Evolutionary conservation across 2,113 vertebrate genomes (phyloP).

Genomic region (Alectura lathami): DNA sequence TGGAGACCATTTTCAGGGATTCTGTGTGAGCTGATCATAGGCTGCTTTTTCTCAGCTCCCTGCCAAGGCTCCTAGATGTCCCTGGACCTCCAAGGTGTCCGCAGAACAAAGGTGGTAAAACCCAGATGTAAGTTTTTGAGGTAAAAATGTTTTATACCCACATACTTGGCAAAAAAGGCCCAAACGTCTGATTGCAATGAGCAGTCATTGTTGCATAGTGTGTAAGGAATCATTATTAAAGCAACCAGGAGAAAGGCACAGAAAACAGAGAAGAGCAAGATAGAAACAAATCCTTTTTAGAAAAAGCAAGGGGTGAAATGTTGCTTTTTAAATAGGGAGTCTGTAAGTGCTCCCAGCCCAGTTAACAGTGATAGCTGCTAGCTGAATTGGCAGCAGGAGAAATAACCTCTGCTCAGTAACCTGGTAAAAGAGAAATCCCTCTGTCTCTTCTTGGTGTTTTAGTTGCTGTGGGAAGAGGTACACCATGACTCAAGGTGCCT

Average conservation of each 20-base stretch:
- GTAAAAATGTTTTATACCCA: background rate
- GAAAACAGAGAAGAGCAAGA: background rate
- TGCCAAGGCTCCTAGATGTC: background rate
- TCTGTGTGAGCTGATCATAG: background rate
- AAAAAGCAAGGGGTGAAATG: background rate
- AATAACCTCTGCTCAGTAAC: background rate
- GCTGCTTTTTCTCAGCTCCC: background rate
- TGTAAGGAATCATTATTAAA: background rate
- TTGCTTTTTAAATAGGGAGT: background rate
- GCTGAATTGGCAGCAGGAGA: background rate
- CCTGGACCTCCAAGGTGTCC: background rate
- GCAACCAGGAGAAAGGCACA: background rate
- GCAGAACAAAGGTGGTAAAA: background rate
- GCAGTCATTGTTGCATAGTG: background rate
- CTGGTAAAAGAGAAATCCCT: background rate
- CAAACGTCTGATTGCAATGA: rapidly evolving
- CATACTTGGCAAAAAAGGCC: background rate
- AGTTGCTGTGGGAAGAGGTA: background rate
- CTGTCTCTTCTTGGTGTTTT: background rate
- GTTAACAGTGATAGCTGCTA: background rate
- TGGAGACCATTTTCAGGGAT: background rate
- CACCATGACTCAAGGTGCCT: background rate
- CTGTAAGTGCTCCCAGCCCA: background rate
- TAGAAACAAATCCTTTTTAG: background rate
- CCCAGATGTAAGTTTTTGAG: background rate